These are phyloP conservation scores for Parauchenoglanis ngamensis DNA, from an alignment of 2,797 vertebrate genomes.

Conservation along the genomic window DNA sequence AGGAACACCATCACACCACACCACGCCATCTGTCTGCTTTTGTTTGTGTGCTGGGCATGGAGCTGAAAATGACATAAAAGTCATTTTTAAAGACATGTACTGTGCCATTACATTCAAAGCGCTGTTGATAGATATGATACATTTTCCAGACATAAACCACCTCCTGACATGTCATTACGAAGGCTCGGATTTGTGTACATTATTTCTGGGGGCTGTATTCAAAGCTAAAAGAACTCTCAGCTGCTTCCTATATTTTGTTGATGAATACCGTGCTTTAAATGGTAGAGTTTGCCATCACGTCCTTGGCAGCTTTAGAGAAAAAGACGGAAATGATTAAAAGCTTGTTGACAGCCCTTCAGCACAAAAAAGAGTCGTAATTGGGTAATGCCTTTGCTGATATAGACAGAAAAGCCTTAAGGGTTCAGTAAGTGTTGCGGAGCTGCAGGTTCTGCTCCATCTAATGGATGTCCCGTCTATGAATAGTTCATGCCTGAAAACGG, in stretches of 20 bases:
- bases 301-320: slow-evolving; percentile 25
- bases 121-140: background rate
- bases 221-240: slow-evolving; percentile 11
- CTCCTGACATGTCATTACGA: slow-evolving; percentile 21
- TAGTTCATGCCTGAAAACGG: slow-evolving; percentile 39
- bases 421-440: slow-evolving; percentile 47
- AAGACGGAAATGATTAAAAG: slow-evolving; percentile 35
- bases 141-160: background rate
- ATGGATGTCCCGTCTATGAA: slow-evolving; percentile 37
- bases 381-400: slow-evolving; percentile 37
- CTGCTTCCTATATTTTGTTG: slow-evolving; percentile 22
- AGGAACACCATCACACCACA: slow-evolving; percentile 17
- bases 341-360: slow-evolving; percentile 42
- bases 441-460: slow-evolving; percentile 39
- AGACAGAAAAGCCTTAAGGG: slow-evolving; percentile 42
- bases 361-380: slow-evolving; percentile 41
- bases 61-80: slow-evolving; percentile 23
- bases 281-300: slow-evolving; percentile 13
- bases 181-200: slow-evolving; percentile 8
- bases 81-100: slow-evolving; percentile 13
- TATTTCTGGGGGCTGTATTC: slow-evolving; percentile 19
- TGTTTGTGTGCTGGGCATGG: slow-evolving; percentile 9
- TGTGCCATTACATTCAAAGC: background rate
- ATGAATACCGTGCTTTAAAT: slow-evolving; percentile 33
- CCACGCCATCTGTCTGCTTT: slow-evolving; percentile 31